Evolutionary conservation across 2,113 vertebrate species (phyloP), one percentile per base, ranked within the genome.

Genomic region (Proterorhinus semilunaris): DNA sequence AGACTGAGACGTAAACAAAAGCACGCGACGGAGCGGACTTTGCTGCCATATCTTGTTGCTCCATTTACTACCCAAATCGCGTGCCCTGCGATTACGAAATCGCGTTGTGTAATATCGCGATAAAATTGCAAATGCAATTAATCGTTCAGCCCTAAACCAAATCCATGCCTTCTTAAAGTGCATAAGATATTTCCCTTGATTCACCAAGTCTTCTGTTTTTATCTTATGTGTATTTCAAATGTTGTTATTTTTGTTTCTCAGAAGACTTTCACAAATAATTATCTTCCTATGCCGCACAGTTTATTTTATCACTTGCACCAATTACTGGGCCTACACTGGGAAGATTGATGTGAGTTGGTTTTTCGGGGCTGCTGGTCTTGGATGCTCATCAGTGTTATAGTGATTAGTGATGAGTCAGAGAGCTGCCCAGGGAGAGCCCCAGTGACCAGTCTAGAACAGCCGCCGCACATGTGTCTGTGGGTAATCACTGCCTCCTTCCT

Each of bases 391-490:
- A 82, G 79, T 77, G 73, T 80, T 85, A 36, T 5, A 73, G 69
- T 75, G 74, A 86, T 86, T 86, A 86, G 80, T 59, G 66, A 65
- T 59, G 72, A 79, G 78, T 66, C 75, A 83, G 70, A 85, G 58
- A 69, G 71, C 80, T 72, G 69, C 81, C 68, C 58, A 73, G 80
- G 79, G 78, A 83, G 66, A 83, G 68, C 53, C 54, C 59, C 21
- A 73, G 59, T 51, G 65, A 86, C 83, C 66, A 69, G 75, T 75
- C 70, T 59, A 61, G 55, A 65, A 67, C 62, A 16, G 68, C 17
- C 17, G 7, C 51, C 16, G 52, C 16, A 55, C 17, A 75, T 71
- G 75, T 66, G 82, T 73, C 71, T 78, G 69, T 73, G 69, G 74
- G 66, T 77, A 72, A 76, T 61, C 42, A 61, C 58, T 45, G 15